Conservation (phyloP, 1,140 invertebrate genomes). For the Acromyrmex charruanus region DNA sequence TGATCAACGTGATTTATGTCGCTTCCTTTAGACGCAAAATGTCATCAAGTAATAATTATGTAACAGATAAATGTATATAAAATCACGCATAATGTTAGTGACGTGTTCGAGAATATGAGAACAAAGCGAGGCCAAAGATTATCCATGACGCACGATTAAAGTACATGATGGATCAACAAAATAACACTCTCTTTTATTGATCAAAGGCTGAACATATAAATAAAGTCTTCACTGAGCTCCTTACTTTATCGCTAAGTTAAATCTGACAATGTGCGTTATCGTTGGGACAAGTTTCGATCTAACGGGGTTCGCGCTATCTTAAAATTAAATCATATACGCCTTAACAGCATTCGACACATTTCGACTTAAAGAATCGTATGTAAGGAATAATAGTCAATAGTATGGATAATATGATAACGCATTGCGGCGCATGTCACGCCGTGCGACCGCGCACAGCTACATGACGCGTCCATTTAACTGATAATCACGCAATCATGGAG, state of each 20-base stretch:
- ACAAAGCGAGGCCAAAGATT: conserved; percentile 18
- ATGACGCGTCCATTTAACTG: conserved; percentile 25
- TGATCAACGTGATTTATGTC: background rate
- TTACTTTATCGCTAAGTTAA: conserved; percentile 24
- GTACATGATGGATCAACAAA: conserved; percentile 60
- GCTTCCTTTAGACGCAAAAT: background rate
- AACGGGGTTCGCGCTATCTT: conserved; percentile 32
- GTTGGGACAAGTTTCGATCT: conserved; percentile 42
- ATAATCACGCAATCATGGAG: conserved; percentile 8
- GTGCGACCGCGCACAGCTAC: background rate
- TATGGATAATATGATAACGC: conserved; percentile 18
- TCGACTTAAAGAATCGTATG: conserved; percentile 57
- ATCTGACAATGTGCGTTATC: conserved; percentile 5
- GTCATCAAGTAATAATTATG: background rate
- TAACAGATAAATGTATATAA: background rate
- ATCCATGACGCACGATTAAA: conserved; percentile 25
- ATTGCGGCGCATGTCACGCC: conserved; percentile 20
- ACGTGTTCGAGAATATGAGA: conserved; percentile 33
- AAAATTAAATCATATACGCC: conserved; percentile 59
- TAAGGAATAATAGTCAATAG: conserved; percentile 33
- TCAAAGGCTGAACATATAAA: conserved; percentile 74
- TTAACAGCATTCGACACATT: conserved; percentile 60
- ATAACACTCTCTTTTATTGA: conserved; percentile 65
- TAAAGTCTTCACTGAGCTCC: conserved; percentile 63
- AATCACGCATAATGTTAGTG: conserved; percentile 29